Evolutionary conservation across 2,797 vertebrate genomes (phyloP), one percentile per base, ranked within the genome.

Genomic region (Pipistrellus pygmaeus): DNA sequence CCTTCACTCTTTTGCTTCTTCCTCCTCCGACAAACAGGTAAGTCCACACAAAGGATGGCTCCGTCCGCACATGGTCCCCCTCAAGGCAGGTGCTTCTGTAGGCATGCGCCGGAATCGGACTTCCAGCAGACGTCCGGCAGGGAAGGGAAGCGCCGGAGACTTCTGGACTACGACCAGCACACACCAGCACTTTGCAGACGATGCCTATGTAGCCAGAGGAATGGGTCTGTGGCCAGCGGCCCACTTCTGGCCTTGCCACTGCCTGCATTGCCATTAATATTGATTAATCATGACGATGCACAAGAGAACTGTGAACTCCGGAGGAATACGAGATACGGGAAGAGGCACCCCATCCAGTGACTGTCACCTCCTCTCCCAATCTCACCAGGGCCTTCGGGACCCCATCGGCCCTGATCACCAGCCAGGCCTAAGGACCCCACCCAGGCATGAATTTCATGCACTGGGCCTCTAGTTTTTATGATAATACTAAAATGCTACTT

Each of bases 211-310:
- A 5, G 17, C 66, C 32, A 4, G n/a, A 9, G 1, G 35, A 41
- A 35, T 17, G 1, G 0, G 6, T 38, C 76, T 25, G 21, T 0
- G 1, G 38, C 71, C 4, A 3, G 66, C 1, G 20, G 7, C 41
- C 66, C 46, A 4, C 90, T 10, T 44, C 25, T n/a, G 35, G 15
- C 11, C 3, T 8, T 1, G 0, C 30, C 11, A 6, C 69, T 20
- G 41, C 72, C 48, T 6, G 3, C 17, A 2, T 4, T 25, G 18
- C 8, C 30, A 14, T 44, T 27, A 30, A 27, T 23, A n/a, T 18
- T 51, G 51, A 53, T 38, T 73, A 53, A 76, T 13, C 17, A 8
- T 0, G 32, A 25, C 9, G 46, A 38, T 80, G 62, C 15, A n/a
- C 53, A 46, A 35, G 53, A 44, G 35, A 35, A 46, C 68, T 21